A percentile compares a stretch with the other conserved stretches of the same genome.
These are phyloP conservation scores for Labeo calbasu DNA, from an alignment of 2,797 vertebrate species.

Conservation along the genomic window DNA sequence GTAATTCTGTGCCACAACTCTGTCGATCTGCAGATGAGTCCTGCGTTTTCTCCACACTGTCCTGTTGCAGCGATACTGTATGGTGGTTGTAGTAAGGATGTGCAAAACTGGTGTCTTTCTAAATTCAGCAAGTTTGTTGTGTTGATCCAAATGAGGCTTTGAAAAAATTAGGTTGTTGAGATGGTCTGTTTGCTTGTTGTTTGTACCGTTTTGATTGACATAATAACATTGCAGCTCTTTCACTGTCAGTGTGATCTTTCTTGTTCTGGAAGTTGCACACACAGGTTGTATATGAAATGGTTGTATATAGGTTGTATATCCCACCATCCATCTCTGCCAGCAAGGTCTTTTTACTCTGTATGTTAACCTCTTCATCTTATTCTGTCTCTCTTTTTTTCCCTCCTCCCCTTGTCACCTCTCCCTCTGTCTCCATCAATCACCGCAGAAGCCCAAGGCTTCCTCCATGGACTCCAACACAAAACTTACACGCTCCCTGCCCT, in stretches of 20 bases:
- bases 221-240: not conserved
- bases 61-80: constrained; percentile 5
- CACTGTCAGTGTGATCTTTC: not conserved
- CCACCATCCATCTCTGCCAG: constrained; percentile 30
- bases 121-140: not conserved
- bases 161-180: not conserved
- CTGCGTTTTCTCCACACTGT: not conserved
- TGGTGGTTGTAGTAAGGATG: not conserved
- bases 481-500: constrained; percentile 89
- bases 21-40: constrained; percentile 5
- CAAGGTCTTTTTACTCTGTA: not conserved
- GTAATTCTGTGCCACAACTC: constrained; percentile 4
- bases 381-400: constrained; percentile 14
- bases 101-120: not conserved
- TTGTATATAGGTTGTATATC: too few species aligned
- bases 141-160: not conserved
- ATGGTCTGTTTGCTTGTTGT: not conserved
- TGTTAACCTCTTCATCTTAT: constrained; percentile 43
- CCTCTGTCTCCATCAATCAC: constrained; percentile 53
- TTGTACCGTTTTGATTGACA: constrained; percentile 1
- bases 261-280: constrained; percentile 34
- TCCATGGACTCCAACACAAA: constrained; percentile 88
- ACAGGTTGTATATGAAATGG: constrained; percentile 48
- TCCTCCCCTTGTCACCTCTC: constrained; percentile 11
- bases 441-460: constrained; percentile 90